Evolutionary conservation across 2,113 vertebrate genomes (phyloP), one percentile per base, ranked within the genome.

Genomic region (Cranoglanis bouderius): DNA sequence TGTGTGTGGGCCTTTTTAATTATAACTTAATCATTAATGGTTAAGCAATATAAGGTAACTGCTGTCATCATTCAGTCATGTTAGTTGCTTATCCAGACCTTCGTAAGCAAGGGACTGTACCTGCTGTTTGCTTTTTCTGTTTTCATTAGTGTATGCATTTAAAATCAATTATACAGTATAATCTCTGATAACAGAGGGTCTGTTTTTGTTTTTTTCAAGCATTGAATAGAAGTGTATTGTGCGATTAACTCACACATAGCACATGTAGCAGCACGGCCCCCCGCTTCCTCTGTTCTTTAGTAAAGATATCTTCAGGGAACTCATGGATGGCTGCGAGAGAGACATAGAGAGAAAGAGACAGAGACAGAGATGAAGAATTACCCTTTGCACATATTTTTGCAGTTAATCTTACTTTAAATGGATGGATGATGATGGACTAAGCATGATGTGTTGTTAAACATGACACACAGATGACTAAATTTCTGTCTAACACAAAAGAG

Each of bases 291-390:
- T 96, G 92, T 90, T 95, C 95, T 94, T 95, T 95, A 61, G 93
- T 95, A 38, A 96, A 96, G 88, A 96, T 93, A 94, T 96, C 95
- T 86, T 93, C 90, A 21, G 96, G 96, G 92, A 96, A 96, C 92
- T 96, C 96, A 67, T 96, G 94, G 91, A 96, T 95, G 65, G 95
- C 95, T 96, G 91, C 9, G 63, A 59, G 67, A 85, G 59, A 82
- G 18, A 85, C 2, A 67, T n/a, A 84, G 12, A 35, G 32, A 85
- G 9, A 59, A 91, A n/a, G 72, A 53, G n/a, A 87, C 2, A 49
- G 32, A 84, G 18, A 32, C n/a, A 82, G 29, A 75, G 24, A 78
- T 13, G 10, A 43, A 86, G 53, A 49, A 72, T 75, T 40, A 88
- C 26, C 26, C 55, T 88, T 78, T 6, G 18, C 18, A 81, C 14